Conservation (phyloP, 2,113 vertebrate genomes). For the Cyphomyrus plagiostoma region DNA sequence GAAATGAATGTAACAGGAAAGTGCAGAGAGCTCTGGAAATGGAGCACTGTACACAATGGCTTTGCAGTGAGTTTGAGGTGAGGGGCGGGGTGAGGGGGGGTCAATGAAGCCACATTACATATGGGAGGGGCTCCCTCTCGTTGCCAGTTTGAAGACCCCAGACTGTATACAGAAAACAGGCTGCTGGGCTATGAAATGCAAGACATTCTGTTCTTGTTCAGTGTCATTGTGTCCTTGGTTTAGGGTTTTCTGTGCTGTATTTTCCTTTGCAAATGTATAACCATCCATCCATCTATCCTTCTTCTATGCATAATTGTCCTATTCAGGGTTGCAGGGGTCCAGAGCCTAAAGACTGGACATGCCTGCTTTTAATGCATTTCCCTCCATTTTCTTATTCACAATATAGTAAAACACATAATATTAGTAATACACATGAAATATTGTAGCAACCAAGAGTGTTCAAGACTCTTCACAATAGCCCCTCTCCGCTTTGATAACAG, state of each 20-base stretch:
- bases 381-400: background rate
- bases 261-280: background rate
- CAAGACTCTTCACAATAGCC: background rate
- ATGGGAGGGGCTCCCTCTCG: background rate
- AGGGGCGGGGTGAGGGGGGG: too few species aligned
- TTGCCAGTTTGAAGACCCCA: too few species aligned
- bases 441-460: background rate
- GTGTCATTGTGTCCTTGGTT: background rate
- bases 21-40: background rate
- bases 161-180: background rate
- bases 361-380: background rate
- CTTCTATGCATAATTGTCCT: background rate
- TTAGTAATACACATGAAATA: background rate
- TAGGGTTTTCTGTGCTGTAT: background rate
- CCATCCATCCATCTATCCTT: background rate
- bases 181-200: background rate
- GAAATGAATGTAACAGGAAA: background rate
- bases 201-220: background rate
- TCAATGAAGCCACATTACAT: background rate
- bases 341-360: background rate
- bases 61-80: background rate
- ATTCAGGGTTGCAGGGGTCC: background rate
- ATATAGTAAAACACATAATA: background rate
- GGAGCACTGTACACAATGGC: background rate
- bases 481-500: background rate